A percentile compares a stretch with the other conserved stretches of the same genome.
These are phyloP conservation scores for Drosophila jambulina DNA, from an alignment of 1,140 invertebrate genomes.

Conservation along the genomic window DNA sequence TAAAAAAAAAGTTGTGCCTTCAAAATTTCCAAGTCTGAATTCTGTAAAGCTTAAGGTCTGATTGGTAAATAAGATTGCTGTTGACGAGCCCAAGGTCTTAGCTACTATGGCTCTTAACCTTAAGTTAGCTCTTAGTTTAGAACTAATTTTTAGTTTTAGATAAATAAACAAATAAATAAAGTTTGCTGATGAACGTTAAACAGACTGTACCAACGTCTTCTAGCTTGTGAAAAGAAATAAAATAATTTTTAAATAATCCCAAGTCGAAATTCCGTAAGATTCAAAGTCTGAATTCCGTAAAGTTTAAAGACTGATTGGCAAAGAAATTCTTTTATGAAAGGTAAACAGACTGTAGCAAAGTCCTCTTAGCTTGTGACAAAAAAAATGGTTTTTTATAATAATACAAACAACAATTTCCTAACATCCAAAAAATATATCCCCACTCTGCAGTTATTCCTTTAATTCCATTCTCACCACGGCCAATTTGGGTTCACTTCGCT, in stretches of 20 bases:
- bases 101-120: no score
- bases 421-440: not conserved
- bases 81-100: no score
- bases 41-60: not conserved
- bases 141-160: no score
- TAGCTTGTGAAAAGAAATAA: no score
- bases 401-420: not conserved
- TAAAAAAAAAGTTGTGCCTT: not conserved
- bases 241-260: no score
- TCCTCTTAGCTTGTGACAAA: not conserved
- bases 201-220: not conserved
- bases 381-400: not conserved
- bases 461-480: not conserved
- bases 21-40: not conserved
- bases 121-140: no score
- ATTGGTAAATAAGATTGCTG: not conserved
- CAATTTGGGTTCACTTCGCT: constrained; percentile 10
- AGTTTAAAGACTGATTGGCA: no score
- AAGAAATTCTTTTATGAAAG: no score
- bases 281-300: no score
- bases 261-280: no score
- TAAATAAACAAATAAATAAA: no score
- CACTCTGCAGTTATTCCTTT: not conserved
- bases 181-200: not conserved
- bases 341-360: not conserved